Percentiles rank a stretch among this genome's conserved stretches.
Conservation (phyloP, 1,140 invertebrate species). For the Archivesica marissinica region DNA sequence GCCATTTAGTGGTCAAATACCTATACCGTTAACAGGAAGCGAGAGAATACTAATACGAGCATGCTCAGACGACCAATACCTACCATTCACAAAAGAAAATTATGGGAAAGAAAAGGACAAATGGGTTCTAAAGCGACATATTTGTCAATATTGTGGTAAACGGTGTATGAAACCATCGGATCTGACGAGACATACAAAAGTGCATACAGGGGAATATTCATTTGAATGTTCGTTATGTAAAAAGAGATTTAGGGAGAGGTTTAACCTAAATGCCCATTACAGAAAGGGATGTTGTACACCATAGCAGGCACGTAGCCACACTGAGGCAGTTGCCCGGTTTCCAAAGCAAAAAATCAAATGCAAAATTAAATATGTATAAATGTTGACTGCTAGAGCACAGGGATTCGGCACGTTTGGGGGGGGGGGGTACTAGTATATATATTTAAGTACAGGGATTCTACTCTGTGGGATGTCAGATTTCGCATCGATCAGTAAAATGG, state of each 20-base stretch:
- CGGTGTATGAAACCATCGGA: constrained; percentile 52
- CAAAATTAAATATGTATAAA: no score
- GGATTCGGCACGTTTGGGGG: no score
- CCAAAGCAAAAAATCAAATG: no score
- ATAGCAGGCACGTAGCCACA: no score
- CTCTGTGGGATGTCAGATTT: no score
- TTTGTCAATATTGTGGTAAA: constrained; percentile 56
- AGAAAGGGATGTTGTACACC: constrained; percentile 13
- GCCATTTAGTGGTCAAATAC: not conserved
- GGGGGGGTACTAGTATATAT: no score
- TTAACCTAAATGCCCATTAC: constrained; percentile 25
- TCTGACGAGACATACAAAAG: constrained; percentile 33
- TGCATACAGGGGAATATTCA: constrained; percentile 46
- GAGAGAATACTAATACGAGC: constrained; percentile 36
- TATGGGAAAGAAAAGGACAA: constrained; percentile 60
- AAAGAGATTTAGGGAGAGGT: constrained; percentile 22
- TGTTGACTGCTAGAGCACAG: no score
- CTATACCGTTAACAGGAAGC: constrained; percentile 19
- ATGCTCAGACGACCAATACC: constrained; percentile 33
- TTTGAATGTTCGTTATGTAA: constrained; percentile 10
- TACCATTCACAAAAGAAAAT: constrained; percentile 56
- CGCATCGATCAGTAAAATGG: no score
- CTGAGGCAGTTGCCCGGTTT: no score
- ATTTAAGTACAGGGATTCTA: no score
- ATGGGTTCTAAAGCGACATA: constrained; percentile 45